Conservation (phyloP, 2,113 vertebrate genomes). For the Ictalurus furcatus region DNA sequence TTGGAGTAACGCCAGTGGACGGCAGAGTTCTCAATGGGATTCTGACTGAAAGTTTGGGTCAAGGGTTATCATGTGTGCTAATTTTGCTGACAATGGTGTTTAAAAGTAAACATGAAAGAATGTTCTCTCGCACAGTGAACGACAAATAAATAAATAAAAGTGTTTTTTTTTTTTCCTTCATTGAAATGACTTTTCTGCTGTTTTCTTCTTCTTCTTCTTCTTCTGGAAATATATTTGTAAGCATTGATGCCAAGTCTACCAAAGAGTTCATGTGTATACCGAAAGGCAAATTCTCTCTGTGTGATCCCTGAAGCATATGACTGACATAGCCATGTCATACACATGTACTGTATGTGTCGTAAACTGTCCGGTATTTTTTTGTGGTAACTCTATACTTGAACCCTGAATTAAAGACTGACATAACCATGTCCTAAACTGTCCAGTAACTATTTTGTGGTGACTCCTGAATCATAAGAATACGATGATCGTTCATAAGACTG, state of each 20-base stretch:
- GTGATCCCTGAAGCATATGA: not conserved
- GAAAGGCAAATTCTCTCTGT: no score
- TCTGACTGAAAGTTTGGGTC: constrained; percentile 22
- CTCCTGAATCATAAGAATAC: no score
- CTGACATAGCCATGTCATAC: not conserved
- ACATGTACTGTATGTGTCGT: not conserved
- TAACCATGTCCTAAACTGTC: no score
- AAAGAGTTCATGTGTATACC: not conserved
- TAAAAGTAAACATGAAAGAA: not conserved
- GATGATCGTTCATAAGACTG: no score
- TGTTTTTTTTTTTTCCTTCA: not conserved
- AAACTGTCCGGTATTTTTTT: not conserved
- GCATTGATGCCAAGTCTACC: not conserved
- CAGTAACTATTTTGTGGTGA: no score
- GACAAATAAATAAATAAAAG: not conserved
- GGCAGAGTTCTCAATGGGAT: constrained; percentile 13
- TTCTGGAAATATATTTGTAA: not conserved
- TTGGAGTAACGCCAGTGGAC: constrained; percentile 1
- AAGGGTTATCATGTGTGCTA: constrained; percentile 19
- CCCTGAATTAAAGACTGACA: no score
- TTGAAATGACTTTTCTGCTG: not conserved
- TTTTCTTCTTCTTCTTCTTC: not conserved
- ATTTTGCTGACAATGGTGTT: constrained; percentile 17
- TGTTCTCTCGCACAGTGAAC: not conserved
- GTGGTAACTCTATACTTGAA: no score